Evolutionary conservation across 2,888 invertebrate species (phyloP), one percentile per base, ranked within the genome.

Genomic region (Troglohyphantes excavatus): DNA sequence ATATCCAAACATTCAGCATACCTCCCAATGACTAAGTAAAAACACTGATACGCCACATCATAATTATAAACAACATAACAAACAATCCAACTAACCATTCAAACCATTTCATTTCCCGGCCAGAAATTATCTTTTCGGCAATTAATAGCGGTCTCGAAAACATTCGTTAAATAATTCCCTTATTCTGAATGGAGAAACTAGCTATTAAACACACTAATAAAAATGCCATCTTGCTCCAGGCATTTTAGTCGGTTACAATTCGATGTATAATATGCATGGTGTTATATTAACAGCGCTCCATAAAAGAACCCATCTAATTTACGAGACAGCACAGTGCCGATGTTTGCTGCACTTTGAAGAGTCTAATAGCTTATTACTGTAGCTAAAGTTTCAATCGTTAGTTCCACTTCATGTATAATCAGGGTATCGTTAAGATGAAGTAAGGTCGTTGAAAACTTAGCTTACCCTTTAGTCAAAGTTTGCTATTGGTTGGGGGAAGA

Each of bases 351-450:
- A 75, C 53, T 84, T 76, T 84, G 67, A 84, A 84, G 53, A 65
- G 75, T 23, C 73, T 84, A 84, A 84, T 84, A 84, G 75, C 75
- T 84, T 84, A 75, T 84, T 84, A 75, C 84, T 46, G 65, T 23
- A 29, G 75, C 65, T 67, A 76, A 53, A 73, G 67, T 33, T 70
- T 53, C 76, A 59, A 86, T 70, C 85, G 61, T 78, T 86, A 86
- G 85, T 86, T 78, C 76, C 85, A 86, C 76, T 78, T 78, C 85
- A 75, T 53, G 29, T 82, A 83, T 72, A 84, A 84, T 75, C 73
- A 75, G 65, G 59, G 75, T 21, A 75, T 84, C 82, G 73, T 84
- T 84, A 75, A 84, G 67, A 73, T 84, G 53, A 75, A 67, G 33
- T 19, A 65, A 68, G 85, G 68, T 78, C 76, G 85, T 78, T 67